A percentile compares a stretch with the other conserved stretches of the same genome.
Conservation (phyloP, 2,797 vertebrate species). For the Halcyon badia region DNA sequence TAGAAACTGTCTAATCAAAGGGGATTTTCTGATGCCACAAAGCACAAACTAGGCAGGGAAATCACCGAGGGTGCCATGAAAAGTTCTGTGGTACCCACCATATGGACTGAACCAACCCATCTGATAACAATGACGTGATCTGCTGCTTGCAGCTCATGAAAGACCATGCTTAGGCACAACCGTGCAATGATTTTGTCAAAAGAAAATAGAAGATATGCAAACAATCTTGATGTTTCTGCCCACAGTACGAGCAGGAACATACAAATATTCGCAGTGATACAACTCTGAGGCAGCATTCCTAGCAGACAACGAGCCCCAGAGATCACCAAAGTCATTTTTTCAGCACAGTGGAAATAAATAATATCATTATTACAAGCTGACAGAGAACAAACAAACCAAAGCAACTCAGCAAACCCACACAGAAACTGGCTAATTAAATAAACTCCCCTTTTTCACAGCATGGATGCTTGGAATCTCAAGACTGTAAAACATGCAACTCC, state of each 20-base stretch:
- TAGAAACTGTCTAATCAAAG: background rate
- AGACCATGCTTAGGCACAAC: background rate
- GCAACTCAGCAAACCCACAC: constrained; percentile 29
- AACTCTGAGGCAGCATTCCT: background rate
- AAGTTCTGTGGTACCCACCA: background rate
- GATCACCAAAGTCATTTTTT: background rate
- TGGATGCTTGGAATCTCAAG: constrained; percentile 39
- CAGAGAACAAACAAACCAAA: constrained; percentile 43
- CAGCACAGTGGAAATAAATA: constrained; percentile 1
- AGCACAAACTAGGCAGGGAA: background rate
- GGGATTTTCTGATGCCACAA: background rate
- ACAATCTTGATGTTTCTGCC: background rate
- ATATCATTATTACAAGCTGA: background rate
- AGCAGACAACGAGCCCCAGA: background rate
- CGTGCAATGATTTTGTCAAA: background rate
- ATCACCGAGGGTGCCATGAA: accelerated
- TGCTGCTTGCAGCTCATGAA: background rate
- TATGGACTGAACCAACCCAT: background rate
- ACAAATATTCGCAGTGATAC: background rate
- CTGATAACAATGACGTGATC: background rate
- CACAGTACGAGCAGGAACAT: background rate
- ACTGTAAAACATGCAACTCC: background rate
- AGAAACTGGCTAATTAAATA: constrained; percentile 27
- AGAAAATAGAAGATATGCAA: background rate
- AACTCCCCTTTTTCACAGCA: constrained; percentile 19